Evolutionary conservation across 2,113 vertebrate genomes (phyloP).

Genomic region (Regulus satrapa): DNA sequence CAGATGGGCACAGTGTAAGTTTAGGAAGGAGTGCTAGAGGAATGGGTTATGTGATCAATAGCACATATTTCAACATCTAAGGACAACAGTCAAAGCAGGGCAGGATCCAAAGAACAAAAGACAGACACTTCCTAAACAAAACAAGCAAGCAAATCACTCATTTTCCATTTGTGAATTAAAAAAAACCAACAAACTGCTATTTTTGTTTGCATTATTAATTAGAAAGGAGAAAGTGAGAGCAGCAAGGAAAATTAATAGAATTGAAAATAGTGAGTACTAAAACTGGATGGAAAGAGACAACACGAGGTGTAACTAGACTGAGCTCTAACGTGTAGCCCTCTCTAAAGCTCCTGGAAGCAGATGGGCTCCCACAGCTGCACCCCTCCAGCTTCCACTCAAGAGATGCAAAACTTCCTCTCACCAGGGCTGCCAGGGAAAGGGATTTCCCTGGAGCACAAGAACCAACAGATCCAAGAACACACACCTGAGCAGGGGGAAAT

Average conservation of each 20-base stretch:
- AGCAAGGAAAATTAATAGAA: neutral
- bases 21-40: neutral
- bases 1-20: neutral
- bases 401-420: neutral
- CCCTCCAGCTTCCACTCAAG: neutral
- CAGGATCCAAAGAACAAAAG: neutral
- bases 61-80: neutral
- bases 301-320: neutral
- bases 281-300: neutral
- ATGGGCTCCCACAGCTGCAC: neutral
- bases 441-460: neutral
- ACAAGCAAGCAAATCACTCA: neutral
- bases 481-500: neutral
- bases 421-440: neutral
- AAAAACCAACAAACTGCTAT: too few relatives aligned
- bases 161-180: neutral
- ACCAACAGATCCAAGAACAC: neutral
- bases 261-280: neutral
- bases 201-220: neutral
- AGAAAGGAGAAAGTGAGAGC: neutral
- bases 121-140: neutral
- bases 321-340: neutral
- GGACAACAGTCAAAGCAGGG: neutral
- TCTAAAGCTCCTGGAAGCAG: neutral
- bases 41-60: neutral